Base-by-base conservation (phyloP, 2,888 invertebrate species). In the Epirrhoe alternata region DNA sequence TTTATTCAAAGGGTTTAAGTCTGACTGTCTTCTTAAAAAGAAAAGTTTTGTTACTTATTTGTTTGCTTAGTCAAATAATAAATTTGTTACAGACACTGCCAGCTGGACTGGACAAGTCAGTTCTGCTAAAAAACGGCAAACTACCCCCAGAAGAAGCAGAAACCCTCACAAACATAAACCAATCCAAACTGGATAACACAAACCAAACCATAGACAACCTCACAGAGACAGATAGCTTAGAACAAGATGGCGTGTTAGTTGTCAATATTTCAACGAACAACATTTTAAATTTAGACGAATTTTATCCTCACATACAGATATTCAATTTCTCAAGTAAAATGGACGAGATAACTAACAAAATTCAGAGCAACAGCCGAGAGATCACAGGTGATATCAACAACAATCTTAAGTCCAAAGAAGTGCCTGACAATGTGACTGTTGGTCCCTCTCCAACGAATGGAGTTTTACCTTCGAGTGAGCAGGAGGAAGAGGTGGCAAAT, bases 361-460 rank as follows among this genome's bases (percentile, higher is more conserved):
- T 94, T 53, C 94, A 94, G 75, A 94, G 94, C 70, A 94, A 94
- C 60, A 94, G 93, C 69, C 79, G 94, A 70, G 94, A 94, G 80
- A 94, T 94, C 45, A 93, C 90, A 45, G 94, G 94, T 7, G 94
- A 93, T 77, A 85, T 85, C 17, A 93, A 91, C 52, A 91, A 93
- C 72, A 86, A 93, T 72, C 75, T 93, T 0, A 93, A 91, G 77
- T 82, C 87, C 10, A 93, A 93, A 80, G 89, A 87, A 52, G 58
- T 90, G 16, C 89, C 90, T 24, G 92, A 91, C n/a, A 92, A 93
- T 68, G 77, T 92, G 30, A 92, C 92, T 5, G 81, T 93, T 6
- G 93, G 87, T 53, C 93, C 93, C 14, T 89, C 93, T 65, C 93
- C 93, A 0, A 93, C 93, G 0, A 93, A 93, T 73, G 93, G 93